phyloP scores from a whole-genome alignment of 2,113 vertebrate species.

The Smithornis capensis region DNA sequence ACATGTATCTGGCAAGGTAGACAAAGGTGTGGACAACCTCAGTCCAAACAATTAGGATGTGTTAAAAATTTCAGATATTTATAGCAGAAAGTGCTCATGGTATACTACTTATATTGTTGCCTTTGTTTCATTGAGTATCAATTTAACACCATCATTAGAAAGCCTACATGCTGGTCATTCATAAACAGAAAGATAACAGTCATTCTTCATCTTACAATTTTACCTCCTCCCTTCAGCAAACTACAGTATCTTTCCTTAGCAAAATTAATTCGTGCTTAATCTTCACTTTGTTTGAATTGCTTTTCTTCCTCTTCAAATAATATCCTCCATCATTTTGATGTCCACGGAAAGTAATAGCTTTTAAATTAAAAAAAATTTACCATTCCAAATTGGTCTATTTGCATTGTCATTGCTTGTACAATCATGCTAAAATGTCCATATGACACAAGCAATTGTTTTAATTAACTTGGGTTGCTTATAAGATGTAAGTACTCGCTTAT shows the following conservation, averaged over 20 bases:
- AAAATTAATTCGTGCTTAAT: not conserved
- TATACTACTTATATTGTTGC: not conserved
- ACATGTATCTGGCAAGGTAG: not conserved
- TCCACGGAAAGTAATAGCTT: not conserved
- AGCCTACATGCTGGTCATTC: not conserved
- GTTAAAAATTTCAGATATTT: not conserved
- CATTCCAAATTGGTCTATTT: not conserved
- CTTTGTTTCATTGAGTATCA: not conserved
- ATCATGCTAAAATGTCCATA: not conserved
- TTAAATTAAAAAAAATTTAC: not conserved
- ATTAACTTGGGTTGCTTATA: not conserved
- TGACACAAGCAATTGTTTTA: not conserved
- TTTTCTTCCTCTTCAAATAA: not conserved
- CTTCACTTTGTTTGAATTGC: not conserved
- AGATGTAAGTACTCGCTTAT: not conserved
- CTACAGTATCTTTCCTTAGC: not conserved
- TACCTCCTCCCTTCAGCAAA: not conserved
- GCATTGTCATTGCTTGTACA: not conserved
- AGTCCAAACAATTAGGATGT: not conserved
- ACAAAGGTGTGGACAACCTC: not conserved
- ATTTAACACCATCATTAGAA: not conserved
- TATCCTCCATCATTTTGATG: not conserved
- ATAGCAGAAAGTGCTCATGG: not conserved
- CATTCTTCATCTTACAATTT: not conserved
- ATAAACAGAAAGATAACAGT: not conserved